These are phyloP conservation scores for Lamproptera curius DNA, from an alignment of 2,888 invertebrate species.

Conservation along the genomic window DNA sequence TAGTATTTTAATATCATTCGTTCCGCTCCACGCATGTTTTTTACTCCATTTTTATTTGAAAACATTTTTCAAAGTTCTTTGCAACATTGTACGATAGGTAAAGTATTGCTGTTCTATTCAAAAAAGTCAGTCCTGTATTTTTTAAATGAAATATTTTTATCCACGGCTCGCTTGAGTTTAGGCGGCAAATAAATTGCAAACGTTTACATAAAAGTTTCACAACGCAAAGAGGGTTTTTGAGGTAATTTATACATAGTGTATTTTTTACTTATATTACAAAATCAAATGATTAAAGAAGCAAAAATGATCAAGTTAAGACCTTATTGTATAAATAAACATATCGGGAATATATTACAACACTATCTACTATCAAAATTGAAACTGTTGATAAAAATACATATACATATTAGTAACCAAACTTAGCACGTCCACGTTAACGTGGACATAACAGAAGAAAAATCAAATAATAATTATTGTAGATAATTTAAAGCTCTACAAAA, in stretches of 20 bases:
- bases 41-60: conserved; percentile 6
- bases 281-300: no score
- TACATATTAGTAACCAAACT: no score
- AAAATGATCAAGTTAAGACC: no score
- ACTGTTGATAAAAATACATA: no score
- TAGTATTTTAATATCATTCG: conserved; percentile 2
- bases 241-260: not conserved
- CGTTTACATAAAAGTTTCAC: not conserved
- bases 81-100: conserved; percentile 3
- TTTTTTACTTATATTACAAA: no score
- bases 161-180: not conserved
- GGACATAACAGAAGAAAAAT: no score
- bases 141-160: not conserved
- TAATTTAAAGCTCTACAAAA: no score
- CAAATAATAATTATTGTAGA: no score
- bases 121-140: not conserved
- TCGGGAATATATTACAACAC: no score
- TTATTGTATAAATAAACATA: no score
- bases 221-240: not conserved
- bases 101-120: not conserved
- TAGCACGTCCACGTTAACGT: no score
- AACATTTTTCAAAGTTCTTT: conserved; percentile 3
- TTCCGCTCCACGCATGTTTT: not conserved
- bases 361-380: no score
- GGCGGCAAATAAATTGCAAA: not conserved